Conservation (phyloP, 2,113 vertebrate genomes). For the Erythrocercus mccallii region DNA sequence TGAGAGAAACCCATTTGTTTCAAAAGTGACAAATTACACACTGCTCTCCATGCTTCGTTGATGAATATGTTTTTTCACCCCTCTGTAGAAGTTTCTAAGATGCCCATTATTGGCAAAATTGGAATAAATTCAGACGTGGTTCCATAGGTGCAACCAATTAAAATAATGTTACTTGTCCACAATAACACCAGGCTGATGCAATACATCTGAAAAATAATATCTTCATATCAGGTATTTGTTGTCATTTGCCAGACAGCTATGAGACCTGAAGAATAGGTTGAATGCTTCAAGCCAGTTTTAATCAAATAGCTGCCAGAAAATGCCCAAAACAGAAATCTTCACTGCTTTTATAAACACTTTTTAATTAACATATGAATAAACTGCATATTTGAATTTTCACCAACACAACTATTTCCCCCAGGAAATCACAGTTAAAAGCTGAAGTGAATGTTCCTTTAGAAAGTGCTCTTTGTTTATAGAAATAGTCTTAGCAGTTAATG, state of each 20-base stretch:
- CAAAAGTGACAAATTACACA: not conserved
- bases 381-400: not conserved
- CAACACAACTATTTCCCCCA: not conserved
- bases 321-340: not conserved
- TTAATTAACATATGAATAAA: not conserved
- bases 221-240: not conserved
- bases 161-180: not conserved
- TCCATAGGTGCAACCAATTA: not conserved
- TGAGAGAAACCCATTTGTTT: not conserved
- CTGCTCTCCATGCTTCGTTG: not conserved
- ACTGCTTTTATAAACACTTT: not conserved
- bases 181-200: not conserved
- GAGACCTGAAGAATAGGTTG: not conserved
- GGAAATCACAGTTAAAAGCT: slow-evolving; percentile 12
- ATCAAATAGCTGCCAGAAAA: not conserved
- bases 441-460: slow-evolving; percentile 26
- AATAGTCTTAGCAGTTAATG: slow-evolving; percentile 2
- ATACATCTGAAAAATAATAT: not conserved
- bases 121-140: not conserved
- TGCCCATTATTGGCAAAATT: not conserved
- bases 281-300: not conserved
- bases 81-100: not conserved
- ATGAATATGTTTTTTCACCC: not conserved
- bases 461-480: slow-evolving; percentile 31
- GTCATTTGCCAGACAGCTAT: not conserved